These are phyloP conservation scores for Leptopilina boulardi DNA, from an alignment of 1,140 invertebrate genomes.

Conservation along the genomic window DNA sequence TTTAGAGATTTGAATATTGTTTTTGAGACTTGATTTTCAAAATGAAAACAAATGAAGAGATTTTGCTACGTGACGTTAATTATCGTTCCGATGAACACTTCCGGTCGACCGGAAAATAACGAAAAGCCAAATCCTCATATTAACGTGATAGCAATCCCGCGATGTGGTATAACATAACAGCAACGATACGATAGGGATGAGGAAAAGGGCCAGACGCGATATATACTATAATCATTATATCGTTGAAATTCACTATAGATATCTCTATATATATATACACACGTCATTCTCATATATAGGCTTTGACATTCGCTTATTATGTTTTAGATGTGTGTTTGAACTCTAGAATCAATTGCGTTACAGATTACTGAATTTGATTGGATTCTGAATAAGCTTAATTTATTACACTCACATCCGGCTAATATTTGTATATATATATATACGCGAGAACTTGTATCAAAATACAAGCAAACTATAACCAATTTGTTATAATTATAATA, in stretches of 20 bases:
- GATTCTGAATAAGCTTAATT: slow-evolving; percentile 66
- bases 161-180: neutral
- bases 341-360: slow-evolving; percentile 59
- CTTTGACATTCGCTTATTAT: slow-evolving; percentile 34
- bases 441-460: neutral
- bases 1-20: no score
- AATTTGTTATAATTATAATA: slow-evolving; percentile 5
- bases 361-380: slow-evolving; percentile 67
- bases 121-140: slow-evolving; percentile 13
- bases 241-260: slow-evolving; percentile 44
- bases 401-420: slow-evolving; percentile 57
- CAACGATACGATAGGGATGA: neutral
- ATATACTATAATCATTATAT: slow-evolving; percentile 51
- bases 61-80: neutral
- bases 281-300: slow-evolving; percentile 23
- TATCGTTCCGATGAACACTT: slow-evolving; percentile 2
- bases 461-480: neutral
- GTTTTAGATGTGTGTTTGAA: slow-evolving; percentile 52
- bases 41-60: neutral
- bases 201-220: slow-evolving; percentile 41
- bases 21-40: no score
- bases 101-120: slow-evolving; percentile 14
- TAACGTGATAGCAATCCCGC: neutral
- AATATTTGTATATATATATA: slow-evolving; percentile 24
- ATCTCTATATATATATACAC: slow-evolving; percentile 41